Conservation (phyloP, 2,888 invertebrate genomes). For the Hanleya hanleyi region DNA sequence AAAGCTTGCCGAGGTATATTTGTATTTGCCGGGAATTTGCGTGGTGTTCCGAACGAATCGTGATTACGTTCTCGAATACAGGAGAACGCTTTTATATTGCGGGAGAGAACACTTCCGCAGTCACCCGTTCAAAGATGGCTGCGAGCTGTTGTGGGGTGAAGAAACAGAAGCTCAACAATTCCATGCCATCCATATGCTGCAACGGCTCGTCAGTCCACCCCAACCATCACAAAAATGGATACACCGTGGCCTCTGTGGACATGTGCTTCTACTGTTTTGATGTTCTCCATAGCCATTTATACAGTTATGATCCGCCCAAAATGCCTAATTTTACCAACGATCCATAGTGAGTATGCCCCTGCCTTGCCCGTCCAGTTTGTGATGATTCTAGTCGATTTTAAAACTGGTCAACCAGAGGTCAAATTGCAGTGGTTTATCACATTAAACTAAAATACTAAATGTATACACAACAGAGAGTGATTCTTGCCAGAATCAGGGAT, state of each 20-base stretch:
- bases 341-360: conserved; percentile 85
- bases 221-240: conserved; percentile 64
- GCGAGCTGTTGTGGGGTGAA: conserved; percentile 93
- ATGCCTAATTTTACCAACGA: conserved; percentile 93
- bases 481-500: too few species aligned
- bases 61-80: too few species aligned
- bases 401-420: neutral
- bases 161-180: conserved; percentile 89
- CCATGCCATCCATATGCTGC: conserved; percentile 70
- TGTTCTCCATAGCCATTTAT: conserved; percentile 94
- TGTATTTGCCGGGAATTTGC: too few species aligned
- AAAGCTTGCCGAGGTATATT: too few species aligned
- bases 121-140: conserved; percentile 79
- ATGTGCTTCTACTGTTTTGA: conserved; percentile 99
- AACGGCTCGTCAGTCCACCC: conserved; percentile 73
- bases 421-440: neutral
- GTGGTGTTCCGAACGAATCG: too few species aligned
- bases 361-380: neutral
- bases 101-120: too few species aligned
- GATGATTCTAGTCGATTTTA: neutral
- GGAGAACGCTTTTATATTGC: too few species aligned
- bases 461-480: too few species aligned
- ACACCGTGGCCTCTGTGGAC: conserved; percentile 77
- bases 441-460: neutral
- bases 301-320: conserved; percentile 93